phyloP scores from a whole-genome alignment of 2,888 invertebrate species.

The Melanostoma scalare region DNA sequence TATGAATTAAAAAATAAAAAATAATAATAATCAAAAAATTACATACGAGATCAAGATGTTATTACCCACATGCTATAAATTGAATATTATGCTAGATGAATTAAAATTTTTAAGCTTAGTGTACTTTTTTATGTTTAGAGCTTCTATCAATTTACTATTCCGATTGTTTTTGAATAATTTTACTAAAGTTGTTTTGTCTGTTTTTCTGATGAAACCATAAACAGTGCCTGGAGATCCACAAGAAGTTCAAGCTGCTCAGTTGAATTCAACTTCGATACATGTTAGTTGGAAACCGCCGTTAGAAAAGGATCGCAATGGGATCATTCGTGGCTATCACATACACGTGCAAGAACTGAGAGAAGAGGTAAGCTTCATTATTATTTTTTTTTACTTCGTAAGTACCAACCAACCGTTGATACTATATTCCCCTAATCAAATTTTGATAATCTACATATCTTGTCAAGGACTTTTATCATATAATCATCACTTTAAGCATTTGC shows the following conservation, averaged over 20 bases:
- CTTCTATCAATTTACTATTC: constrained; percentile 34
- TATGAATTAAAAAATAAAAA: constrained; percentile 4
- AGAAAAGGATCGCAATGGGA: constrained; percentile 95
- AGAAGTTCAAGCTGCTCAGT: constrained; percentile 92
- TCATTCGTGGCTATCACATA: constrained; percentile 98
- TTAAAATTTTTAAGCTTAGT: constrained; percentile 63
- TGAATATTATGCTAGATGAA: constrained; percentile 55
- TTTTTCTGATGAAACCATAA: constrained; percentile 61
- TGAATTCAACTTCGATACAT: constrained; percentile 98
- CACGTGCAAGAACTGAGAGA: constrained; percentile 95
- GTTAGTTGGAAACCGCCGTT: constrained; percentile 97
- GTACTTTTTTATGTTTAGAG: constrained; percentile 70
- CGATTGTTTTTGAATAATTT: constrained; percentile 14
- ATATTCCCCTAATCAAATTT: no score
- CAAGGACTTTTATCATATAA: no score
- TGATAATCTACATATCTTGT: no score
- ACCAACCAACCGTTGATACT: no score
- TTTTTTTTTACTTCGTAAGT: background rate
- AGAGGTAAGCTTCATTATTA: constrained; percentile 84
- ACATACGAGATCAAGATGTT: constrained; percentile 63
- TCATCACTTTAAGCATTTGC: no score
- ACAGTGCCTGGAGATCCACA: constrained; percentile 98
- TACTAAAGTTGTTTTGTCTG: constrained; percentile 48
- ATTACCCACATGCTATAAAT: constrained; percentile 44
- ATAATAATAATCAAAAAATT: constrained; percentile 11